Base-by-base conservation (phyloP, 1,140 invertebrate genomes). In the Nasonia vitripennis region DNA sequence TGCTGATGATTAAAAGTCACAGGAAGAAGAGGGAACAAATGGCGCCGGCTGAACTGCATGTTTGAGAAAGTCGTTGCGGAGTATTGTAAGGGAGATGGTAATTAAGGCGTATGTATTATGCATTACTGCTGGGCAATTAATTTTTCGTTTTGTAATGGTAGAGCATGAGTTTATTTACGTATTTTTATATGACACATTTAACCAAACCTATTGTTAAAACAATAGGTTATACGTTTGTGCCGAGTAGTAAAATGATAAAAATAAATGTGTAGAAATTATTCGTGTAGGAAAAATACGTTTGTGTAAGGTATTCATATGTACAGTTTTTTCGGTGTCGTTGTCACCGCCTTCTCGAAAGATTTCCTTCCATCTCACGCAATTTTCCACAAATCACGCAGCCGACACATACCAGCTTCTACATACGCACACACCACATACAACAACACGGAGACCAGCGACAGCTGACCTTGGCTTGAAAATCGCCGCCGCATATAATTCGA, bases 1-100 rank as follows among this genome's bases (percentile, higher is more conserved):
- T 80, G 70, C 81, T 83, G 37, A 78, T 81, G 62, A 80, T 81
- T 83, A 83, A 84, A 86, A 83, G 73, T 77, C 23, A 31, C 80
- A 45, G 70, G 68, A 74, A 74, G 68, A 34, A 27, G 20, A 81
- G 70, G 67, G 67, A 79, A 62, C 48, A 70, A 70, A 62, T 45
- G 37, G 37, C 14, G 2, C 20, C 11, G n/a, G 37, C 34, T 67
- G 67, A 51, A 74, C 68, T 31, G 20, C 27, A 14, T 37, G 6
- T 71, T 71, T 71, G 23, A 71, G 70, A 71, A 34, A 34, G 31
- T 34, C 23, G 23, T 71, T 34, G 27, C 27, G 11, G 68, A 23
- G 34, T 37, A 34, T 31, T 27, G 31, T 71, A 71, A 34, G 11
- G 68, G 31, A 71, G 51, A 55, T 55, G 51, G 51, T 55, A 55